A percentile compares a stretch with the other conserved stretches of the same genome.
These are phyloP conservation scores for Pammene fasciana DNA, from an alignment of 2,888 invertebrate species.

Conservation along the genomic window DNA sequence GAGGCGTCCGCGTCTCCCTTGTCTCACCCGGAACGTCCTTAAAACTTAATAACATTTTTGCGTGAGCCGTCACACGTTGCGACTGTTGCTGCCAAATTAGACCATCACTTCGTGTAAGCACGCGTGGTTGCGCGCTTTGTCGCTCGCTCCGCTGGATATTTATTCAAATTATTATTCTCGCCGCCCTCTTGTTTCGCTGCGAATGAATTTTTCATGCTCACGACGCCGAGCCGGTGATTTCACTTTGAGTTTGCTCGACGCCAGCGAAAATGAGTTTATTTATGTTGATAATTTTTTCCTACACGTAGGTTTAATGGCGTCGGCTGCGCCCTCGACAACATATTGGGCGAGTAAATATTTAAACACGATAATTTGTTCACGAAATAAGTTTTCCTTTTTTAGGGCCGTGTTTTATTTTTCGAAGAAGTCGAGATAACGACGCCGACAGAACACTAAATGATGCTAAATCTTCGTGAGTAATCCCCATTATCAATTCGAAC, in stretches of 20 bases:
- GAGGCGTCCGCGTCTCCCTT: conserved; percentile 56
- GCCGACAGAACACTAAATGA: conserved; percentile 39
- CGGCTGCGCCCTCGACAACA: conserved; percentile 54
- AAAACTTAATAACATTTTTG: conserved; percentile 78
- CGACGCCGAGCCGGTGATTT: conserved; percentile 78
- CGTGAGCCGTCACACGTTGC: conserved; percentile 68
- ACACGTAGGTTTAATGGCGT: conserved; percentile 61
- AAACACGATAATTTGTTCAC: conserved; percentile 60
- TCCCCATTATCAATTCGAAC: conserved; percentile 37
- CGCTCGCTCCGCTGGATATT: conserved; percentile 73
- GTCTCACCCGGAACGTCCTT: conserved; percentile 58
- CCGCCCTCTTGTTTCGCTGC: conserved; percentile 77
- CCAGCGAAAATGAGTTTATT: conserved; percentile 75
- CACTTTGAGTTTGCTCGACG: conserved; percentile 76
- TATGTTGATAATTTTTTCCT: conserved; percentile 66
- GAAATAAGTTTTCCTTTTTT: conserved; percentile 50
- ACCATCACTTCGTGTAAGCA: conserved; percentile 76
- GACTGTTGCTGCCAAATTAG: conserved; percentile 73
- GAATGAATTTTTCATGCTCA: conserved; percentile 83
- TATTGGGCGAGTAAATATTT: conserved; percentile 64
- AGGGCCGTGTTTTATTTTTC: conserved; percentile 42
- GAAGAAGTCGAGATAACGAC: conserved; percentile 40
- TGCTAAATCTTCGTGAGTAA: conserved; percentile 40
- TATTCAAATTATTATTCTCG: conserved; percentile 81
- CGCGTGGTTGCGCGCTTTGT: conserved; percentile 77